phyloP scores from a whole-genome alignment of 2,888 invertebrate species.

The Tricholauxania praeusta region DNA sequence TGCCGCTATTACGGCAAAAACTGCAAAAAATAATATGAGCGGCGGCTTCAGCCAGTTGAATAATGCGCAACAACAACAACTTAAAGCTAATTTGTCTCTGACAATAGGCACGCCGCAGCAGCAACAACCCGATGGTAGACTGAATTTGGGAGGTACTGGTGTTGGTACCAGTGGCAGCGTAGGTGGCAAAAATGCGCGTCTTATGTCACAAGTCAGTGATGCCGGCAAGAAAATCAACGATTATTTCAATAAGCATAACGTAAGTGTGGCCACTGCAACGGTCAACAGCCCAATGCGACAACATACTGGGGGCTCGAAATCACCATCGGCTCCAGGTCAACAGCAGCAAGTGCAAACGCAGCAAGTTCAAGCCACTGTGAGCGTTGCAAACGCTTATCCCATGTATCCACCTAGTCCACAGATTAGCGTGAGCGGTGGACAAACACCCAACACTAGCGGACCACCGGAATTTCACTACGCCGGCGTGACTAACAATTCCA shows the following conservation, averaged over 20 bases:
- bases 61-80: conserved; percentile 34
- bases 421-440: conserved; percentile 49
- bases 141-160: conserved; percentile 54
- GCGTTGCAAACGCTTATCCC: conserved; percentile 76
- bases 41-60: conserved; percentile 40
- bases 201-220: conserved; percentile 68
- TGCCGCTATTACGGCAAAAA: conserved; percentile 45
- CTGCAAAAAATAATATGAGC: conserved; percentile 51
- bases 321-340: conserved; percentile 62
- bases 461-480: conserved; percentile 59
- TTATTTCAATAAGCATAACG: conserved; percentile 86
- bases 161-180: conserved; percentile 36
- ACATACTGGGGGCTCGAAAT: conserved; percentile 63
- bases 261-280: conserved; percentile 77
- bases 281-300: conserved; percentile 86
- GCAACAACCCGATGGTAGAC: conserved; percentile 46
- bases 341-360: conserved; percentile 74
- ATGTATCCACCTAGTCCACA: conserved; percentile 73
- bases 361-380: conserved; percentile 56
- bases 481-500: conserved; percentile 50
- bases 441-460: conserved; percentile 55
- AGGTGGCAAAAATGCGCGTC: conserved; percentile 61
- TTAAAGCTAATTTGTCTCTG: conserved; percentile 55
- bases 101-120: conserved; percentile 51
- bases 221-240: conserved; percentile 89